phyloP scores from a whole-genome alignment of 2,888 invertebrate species.

The Hydropsyche betteni region DNA sequence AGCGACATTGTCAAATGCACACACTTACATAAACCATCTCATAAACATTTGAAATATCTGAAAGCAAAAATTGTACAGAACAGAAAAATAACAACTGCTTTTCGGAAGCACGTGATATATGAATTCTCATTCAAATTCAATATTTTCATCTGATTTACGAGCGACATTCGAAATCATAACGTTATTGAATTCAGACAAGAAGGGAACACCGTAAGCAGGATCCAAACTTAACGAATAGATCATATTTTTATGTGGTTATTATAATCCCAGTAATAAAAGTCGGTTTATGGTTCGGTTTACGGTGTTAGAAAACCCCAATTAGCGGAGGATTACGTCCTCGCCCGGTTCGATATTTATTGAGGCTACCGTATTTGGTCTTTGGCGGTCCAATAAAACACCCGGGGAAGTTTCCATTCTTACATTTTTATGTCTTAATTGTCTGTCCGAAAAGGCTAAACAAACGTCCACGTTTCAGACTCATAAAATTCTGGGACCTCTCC shows the following conservation, averaged over 20 bases:
- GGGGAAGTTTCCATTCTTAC: constrained; percentile 35
- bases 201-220: too few species aligned
- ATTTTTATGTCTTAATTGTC: constrained; percentile 42
- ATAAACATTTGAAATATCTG: too few species aligned
- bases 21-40: too few species aligned
- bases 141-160: too few species aligned
- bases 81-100: too few species aligned
- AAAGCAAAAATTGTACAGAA: too few species aligned
- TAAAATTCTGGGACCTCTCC: too few species aligned
- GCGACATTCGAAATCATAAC: too few species aligned
- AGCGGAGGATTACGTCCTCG: constrained; percentile 38
- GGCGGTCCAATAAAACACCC: constrained; percentile 37
- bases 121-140: too few species aligned
- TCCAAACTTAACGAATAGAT: constrained; percentile 23
- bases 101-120: too few species aligned
- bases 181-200: too few species aligned
- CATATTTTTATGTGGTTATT: constrained; percentile 31
- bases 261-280: constrained; percentile 14
- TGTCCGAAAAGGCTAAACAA: constrained; percentile 14
- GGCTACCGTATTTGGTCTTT: constrained; percentile 41
- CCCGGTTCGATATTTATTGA: constrained; percentile 36
- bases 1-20: too few species aligned
- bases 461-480: constrained; percentile 8
- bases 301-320: constrained; percentile 38
- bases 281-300: constrained; percentile 2